Evolutionary conservation across 2,113 vertebrate genomes (phyloP), one percentile per base, ranked within the genome.

Genomic region (Amazona guildingii): DNA sequence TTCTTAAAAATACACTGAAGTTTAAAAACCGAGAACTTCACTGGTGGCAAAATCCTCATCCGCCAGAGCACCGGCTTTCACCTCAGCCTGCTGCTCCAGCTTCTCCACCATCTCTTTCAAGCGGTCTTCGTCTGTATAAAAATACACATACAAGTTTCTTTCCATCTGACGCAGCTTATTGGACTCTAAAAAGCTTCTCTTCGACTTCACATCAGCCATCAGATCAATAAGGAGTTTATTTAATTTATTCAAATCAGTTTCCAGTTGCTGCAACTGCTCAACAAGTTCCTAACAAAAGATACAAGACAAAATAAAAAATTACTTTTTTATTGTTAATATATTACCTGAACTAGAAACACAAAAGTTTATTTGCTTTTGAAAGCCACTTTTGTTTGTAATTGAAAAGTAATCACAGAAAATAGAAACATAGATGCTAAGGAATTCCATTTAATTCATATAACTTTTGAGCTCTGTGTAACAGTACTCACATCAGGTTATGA

Each of bases 141-240:
- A 99, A 96, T 98, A 97, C 52, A 99, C 96, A 79, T 99, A 99
- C 61, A 99, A 97, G 51, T 99, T 97, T 97, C 99, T 98, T 97
- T 99, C 98, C 79, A 97, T 97, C 84, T 98, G 98, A 77, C 98
- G 97, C 51, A 98, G 92, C 75, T 97, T 97, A 91, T 96, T 98
- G 79, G 97, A 98, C 66, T 98, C 97, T 83, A 99, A 94, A 92
- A 98, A 94, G 55, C 97, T 98, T 55, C 97, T 98, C 97, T 99
- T 99, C 25, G 90, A 92, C 92, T 98, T 98, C 63, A 99, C 91
- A 64, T 99, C 98, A 80, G 97, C 97, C 94, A 98, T 97, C 94
- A 99, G 96, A 90, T 98, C 98, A 81, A 96, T 94, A 94, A 99
- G 97, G 67, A 98, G 96, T 57, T 93, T 83, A 94, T 98, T 99